Evolutionary conservation across 2,113 vertebrate species (phyloP).

Genomic region (Caloenas nicobarica): DNA sequence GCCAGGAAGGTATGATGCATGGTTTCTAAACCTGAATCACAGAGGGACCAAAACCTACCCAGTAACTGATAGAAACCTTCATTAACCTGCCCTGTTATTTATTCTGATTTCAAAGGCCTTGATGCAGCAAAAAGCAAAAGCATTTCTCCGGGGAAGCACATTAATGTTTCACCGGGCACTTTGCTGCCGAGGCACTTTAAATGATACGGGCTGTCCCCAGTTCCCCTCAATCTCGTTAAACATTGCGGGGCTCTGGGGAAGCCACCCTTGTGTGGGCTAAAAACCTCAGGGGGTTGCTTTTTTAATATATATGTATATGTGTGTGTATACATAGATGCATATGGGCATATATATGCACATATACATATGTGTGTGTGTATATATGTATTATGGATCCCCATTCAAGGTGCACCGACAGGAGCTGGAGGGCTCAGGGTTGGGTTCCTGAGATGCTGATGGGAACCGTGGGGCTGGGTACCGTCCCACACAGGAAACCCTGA

Average conservation of each 20-base stretch:
- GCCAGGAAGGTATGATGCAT: accelerated
- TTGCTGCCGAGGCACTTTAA: neutral
- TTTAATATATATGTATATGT: neutral
- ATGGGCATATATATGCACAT: accelerated
- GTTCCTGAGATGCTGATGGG: neutral
- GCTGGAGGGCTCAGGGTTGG: neutral
- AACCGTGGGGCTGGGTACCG: neutral
- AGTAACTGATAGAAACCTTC: neutral
- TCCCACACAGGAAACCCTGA: neutral
- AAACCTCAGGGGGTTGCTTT: neutral
- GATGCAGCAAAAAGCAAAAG: neutral
- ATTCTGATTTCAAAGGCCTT: slow-evolving; percentile 1
- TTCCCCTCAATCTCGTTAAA: neutral
- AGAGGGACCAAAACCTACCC: neutral
- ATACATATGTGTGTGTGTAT: too few relatives aligned
- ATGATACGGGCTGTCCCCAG: neutral
- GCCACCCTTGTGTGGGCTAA: neutral
- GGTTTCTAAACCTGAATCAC: neutral
- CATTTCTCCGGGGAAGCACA: neutral
- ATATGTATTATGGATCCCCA: accelerated
- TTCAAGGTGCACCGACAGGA: neutral
- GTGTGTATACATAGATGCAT: accelerated
- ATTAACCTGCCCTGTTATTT: slow-evolving; percentile 22
- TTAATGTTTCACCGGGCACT: slow-evolving; percentile 40
- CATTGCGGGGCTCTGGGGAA: neutral